A percentile compares a stretch with the other conserved stretches of the same genome.
These are phyloP conservation scores for Oreochromis grahami DNA, from an alignment of 2,797 vertebrate genomes.

Conservation along the genomic window DNA sequence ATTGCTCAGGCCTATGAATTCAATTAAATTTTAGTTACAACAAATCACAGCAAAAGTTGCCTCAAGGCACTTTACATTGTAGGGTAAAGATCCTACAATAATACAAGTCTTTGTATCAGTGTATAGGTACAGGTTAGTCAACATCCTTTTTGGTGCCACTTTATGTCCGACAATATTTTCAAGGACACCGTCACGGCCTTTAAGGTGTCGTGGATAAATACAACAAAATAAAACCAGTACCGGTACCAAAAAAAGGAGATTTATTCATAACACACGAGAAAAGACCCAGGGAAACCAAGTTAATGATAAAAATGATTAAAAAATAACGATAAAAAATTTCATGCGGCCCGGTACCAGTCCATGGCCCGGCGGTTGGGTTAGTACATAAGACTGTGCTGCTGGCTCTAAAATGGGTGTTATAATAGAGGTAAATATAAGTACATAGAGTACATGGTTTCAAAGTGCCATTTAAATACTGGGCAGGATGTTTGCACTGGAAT, in stretches of 20 bases:
- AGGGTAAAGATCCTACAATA: background rate
- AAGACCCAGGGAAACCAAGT: background rate
- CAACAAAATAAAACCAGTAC: background rate
- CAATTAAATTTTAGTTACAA: background rate
- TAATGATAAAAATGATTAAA: background rate
- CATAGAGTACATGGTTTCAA: background rate
- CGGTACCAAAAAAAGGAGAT: fast-evolving
- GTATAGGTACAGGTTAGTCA: background rate
- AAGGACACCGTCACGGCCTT: background rate
- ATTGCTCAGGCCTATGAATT: background rate
- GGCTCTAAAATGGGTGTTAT: background rate
- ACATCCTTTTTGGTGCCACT: fast-evolving
- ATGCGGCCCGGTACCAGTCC: background rate
- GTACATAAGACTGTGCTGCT: background rate
- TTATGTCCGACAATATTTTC: background rate
- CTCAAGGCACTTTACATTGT: background rate
- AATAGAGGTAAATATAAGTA: background rate
- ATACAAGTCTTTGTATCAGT: background rate
- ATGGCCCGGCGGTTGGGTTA: background rate
- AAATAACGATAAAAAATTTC: background rate
- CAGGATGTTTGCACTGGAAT: background rate
- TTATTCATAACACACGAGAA: fast-evolving
- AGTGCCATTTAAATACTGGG: background rate
- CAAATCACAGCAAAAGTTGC: background rate
- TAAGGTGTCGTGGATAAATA: background rate